phyloP scores from a whole-genome alignment of 2,797 vertebrate species.

The Margarornis squamiger region DNA sequence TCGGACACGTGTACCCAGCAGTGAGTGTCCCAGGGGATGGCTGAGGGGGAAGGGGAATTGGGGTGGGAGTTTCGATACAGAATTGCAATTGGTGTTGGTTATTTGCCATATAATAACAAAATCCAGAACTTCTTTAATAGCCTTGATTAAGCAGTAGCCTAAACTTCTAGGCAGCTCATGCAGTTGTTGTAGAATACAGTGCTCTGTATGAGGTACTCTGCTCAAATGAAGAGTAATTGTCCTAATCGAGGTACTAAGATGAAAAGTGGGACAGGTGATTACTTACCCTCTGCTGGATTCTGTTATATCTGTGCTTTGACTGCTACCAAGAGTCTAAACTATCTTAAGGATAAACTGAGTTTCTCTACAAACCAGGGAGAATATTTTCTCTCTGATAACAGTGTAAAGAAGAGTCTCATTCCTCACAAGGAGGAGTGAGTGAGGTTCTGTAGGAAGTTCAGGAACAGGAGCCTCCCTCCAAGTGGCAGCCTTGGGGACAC shows the following conservation, averaged over 20 bases:
- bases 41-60: neutral
- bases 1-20: slow-evolving; percentile 96
- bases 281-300: neutral
- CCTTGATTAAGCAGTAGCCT: neutral
- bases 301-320: neutral
- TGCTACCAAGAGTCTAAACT: neutral
- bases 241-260: neutral
- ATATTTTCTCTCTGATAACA: neutral
- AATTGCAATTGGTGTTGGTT: neutral
- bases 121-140: neutral
- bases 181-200: neutral
- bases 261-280: neutral
- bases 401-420: neutral
- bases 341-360: neutral
- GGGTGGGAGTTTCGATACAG: neutral
- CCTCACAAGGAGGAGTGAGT: neutral
- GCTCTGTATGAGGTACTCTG: neutral
- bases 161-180: neutral
- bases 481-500: neutral
- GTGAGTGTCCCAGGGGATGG: slow-evolving; percentile 81
- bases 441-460: neutral
- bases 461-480: neutral
- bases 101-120: neutral
- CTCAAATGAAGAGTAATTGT: neutral
- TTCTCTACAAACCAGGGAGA: neutral